These are phyloP conservation scores for Dryobates pubescens DNA, from an alignment of 2,797 vertebrate species.

Conservation along the genomic window DNA sequence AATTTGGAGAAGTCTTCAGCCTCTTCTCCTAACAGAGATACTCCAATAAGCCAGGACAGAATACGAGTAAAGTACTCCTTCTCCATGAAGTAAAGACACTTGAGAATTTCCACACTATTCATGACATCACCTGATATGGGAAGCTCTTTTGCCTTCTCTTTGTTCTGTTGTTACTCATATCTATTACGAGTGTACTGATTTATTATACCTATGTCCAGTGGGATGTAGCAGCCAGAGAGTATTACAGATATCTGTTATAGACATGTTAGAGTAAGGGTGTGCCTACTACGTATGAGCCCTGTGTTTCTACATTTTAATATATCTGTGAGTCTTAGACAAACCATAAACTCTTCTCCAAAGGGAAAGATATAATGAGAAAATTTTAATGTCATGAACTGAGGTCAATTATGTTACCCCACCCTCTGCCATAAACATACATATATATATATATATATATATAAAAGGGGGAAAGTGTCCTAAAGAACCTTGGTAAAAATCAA, in stretches of 20 bases:
- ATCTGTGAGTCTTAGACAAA: neutral
- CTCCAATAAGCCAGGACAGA: neutral
- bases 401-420: neutral
- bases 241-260: neutral
- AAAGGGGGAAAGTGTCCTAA: neutral
- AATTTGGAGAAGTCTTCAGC: slow-evolving; percentile 2
- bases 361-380: slow-evolving; percentile 30
- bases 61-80: neutral
- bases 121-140: neutral
- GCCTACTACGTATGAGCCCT: neutral
- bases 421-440: neutral
- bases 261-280: neutral
- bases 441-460: neutral
- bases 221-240: neutral
- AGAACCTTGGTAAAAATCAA: neutral
- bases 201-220: neutral
- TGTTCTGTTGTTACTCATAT: neutral
- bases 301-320: neutral
- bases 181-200: neutral
- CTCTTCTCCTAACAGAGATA: neutral
- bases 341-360: slow-evolving; percentile 43
- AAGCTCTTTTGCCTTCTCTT: neutral
- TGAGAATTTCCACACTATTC: neutral
- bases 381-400: neutral
- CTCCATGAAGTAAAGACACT: neutral